Evolutionary conservation across 2,888 invertebrate species (phyloP), one percentile per base, ranked within the genome.

Genomic region (Ptychoptera contaminata): DNA sequence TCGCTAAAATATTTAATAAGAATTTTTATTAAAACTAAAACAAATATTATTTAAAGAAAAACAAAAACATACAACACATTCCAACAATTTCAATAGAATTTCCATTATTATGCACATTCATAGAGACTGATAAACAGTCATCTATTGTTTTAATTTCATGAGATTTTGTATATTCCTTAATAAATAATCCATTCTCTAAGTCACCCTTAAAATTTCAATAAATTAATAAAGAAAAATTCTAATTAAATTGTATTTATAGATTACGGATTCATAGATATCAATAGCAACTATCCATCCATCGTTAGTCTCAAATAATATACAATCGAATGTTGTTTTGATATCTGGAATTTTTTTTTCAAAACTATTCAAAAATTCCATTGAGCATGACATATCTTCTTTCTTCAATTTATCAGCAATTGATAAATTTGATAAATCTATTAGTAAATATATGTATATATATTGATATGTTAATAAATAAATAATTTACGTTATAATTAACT

Each of bases 221-320:
- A 11, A 10, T 36, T 10, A 41, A 16, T 10, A 12, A 31, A 35
- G 5, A 43, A 39, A 36, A 23, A 7, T 29, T 10, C 9, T 8
- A 6, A 9, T 30, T 30, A 30, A 8, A 16, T 30, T 16, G 15
- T 35, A 31, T 37, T 15, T 34, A 14, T 16, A 2, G 16, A 8
- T 45, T 51, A 58, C 58, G 49, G 56, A 51, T 47, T 65, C 58
- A 2, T 59, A 57, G 14, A 55, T 60, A 47, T 66, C 67, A 15
- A 67, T 57, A 11, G 62, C 57, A 9, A 60, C 54, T 37, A 56
- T 77, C 94, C 94, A 97, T 30, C 82, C 76, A 16, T 71, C 68
- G n/a, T 93, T 93, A 67, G 96, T 92, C 58, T 91, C 76, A 65
- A 90, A 97, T 29, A 96, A 74, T 42, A 98, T 74, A 67, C 93